These are phyloP conservation scores for Coluber constrictor DNA, from an alignment of 2,797 vertebrate genomes.

Conservation along the genomic window DNA sequence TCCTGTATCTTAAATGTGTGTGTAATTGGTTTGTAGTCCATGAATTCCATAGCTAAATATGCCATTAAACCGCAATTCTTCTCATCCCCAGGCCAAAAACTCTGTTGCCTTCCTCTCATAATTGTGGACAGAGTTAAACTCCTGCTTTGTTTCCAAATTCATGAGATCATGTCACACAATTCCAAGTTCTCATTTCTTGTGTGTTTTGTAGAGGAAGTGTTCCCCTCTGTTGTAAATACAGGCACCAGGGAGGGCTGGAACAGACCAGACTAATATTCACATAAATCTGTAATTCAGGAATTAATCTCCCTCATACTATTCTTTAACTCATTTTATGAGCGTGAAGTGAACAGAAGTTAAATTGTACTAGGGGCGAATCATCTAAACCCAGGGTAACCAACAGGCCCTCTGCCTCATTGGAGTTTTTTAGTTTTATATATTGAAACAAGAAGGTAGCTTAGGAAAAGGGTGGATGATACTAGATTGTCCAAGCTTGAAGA, in stretches of 20 bases:
- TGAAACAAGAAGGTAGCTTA: not conserved
- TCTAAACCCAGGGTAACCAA: not conserved
- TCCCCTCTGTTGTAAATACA: not conserved
- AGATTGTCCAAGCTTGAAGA: not conserved
- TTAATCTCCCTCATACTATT: not conserved
- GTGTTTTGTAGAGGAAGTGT: slow-evolving; percentile 7
- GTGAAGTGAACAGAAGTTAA: not conserved
- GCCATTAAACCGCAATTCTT: not conserved
- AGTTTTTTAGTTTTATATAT: too few species aligned
- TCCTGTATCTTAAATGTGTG: not conserved
- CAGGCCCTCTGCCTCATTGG: not conserved
- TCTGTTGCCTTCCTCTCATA: not conserved
- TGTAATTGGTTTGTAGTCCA: too few species aligned
- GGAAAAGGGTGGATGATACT: not conserved
- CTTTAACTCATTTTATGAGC: not conserved
- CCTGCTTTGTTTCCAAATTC: not conserved
- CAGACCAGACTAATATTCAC: not conserved
- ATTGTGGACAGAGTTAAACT: not conserved
- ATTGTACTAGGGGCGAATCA: not conserved
- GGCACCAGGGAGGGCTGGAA: too few species aligned
- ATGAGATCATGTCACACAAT: not conserved
- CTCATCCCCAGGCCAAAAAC: not conserved
- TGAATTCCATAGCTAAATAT: not conserved
- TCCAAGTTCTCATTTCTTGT: not conserved
- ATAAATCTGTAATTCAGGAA: not conserved